These are phyloP conservation scores for Microcebus jonahi DNA, from an alignment of 2,113 vertebrate genomes.

Conservation along the genomic window DNA sequence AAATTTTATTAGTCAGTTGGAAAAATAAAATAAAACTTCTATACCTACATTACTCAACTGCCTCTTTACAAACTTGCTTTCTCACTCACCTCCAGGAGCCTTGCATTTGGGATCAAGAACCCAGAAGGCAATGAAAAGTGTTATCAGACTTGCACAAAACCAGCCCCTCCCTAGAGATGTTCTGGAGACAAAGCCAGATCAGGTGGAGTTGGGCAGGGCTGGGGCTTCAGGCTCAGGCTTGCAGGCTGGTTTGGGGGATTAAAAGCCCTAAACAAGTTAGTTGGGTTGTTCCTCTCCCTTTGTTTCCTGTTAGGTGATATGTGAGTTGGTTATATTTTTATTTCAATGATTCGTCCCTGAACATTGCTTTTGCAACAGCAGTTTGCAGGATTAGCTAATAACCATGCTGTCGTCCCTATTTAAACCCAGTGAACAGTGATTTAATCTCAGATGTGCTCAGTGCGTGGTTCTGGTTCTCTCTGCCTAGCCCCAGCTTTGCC, in stretches of 20 bases:
- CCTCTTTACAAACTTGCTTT: slow-evolving; percentile 72
- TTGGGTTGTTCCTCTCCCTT: slow-evolving; percentile 26
- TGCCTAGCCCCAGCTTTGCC: background rate
- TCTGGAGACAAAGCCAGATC: slow-evolving; percentile 65
- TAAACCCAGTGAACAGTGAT: slow-evolving; percentile 19
- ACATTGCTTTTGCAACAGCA: slow-evolving; percentile 65
- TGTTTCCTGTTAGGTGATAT: slow-evolving; percentile 48
- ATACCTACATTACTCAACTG: background rate
- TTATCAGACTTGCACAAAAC: slow-evolving; percentile 69
- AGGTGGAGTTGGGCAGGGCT: slow-evolving; percentile 34
- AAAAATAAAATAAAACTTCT: background rate
- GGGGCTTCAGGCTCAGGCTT: slow-evolving; percentile 74
- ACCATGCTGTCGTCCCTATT: slow-evolving; percentile 10
- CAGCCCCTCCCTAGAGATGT: slow-evolving; percentile 75
- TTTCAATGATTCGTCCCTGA: background rate
- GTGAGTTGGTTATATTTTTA: slow-evolving; percentile 39
- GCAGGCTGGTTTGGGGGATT: slow-evolving; percentile 31
- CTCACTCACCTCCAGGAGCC: background rate
- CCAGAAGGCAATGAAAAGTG: slow-evolving; percentile 60
- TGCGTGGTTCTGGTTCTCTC: background rate
- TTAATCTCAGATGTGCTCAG: slow-evolving; percentile 6
- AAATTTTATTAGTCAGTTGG: slow-evolving; percentile 67
- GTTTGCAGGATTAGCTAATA: slow-evolving; percentile 57
- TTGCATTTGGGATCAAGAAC: slow-evolving; percentile 65
- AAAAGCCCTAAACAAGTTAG: slow-evolving; percentile 38